Percentiles rank a stretch among this genome's conserved stretches.
phyloP scores from a whole-genome alignment of 2,888 invertebrate genomes.

The Diplolepis rosae region DNA sequence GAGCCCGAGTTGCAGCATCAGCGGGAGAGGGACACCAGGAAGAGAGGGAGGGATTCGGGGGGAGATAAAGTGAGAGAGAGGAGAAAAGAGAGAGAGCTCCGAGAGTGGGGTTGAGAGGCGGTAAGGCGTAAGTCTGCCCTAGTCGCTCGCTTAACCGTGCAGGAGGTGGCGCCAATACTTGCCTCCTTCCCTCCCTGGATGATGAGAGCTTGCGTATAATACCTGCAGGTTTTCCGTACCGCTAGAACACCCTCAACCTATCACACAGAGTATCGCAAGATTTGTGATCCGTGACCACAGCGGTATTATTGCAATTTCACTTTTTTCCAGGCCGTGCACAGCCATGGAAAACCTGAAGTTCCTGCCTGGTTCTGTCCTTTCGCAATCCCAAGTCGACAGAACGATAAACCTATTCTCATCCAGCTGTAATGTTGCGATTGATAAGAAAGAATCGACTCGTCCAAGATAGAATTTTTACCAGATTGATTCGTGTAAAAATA shows the following conservation, averaged over 20 bases:
- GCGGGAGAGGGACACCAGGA: slow-evolving; percentile 57
- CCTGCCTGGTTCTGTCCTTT: neutral
- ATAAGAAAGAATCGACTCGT: neutral
- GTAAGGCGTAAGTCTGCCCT: slow-evolving; percentile 73
- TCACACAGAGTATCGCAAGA: slow-evolving; percentile 59
- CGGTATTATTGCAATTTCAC: slow-evolving; percentile 62
- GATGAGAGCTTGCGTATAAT: slow-evolving; percentile 67
- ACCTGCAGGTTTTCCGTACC: slow-evolving; percentile 59
- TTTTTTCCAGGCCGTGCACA: slow-evolving; percentile 38
- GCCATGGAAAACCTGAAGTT: neutral
- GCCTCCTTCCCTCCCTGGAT: slow-evolving; percentile 62
- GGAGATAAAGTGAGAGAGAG: slow-evolving; percentile 45
- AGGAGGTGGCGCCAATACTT: slow-evolving; percentile 77
- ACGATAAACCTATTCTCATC: neutral
- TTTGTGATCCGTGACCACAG: slow-evolving; percentile 60
- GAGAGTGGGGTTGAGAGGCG: slow-evolving; percentile 75
- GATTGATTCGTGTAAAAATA: no score
- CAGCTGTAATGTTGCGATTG: neutral
- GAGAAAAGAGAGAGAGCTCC: slow-evolving; percentile 75
- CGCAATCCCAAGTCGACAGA: neutral
- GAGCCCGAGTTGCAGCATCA: slow-evolving; percentile 65
- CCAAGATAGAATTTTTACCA: neutral
- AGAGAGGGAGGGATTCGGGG: slow-evolving; percentile 47
- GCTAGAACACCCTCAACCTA: slow-evolving; percentile 48
- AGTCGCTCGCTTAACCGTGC: slow-evolving; percentile 77